Evolutionary conservation across 92 coral and sea anemone genomes (phyloP).

Genomic region (Pocillopora grandis): DNA sequence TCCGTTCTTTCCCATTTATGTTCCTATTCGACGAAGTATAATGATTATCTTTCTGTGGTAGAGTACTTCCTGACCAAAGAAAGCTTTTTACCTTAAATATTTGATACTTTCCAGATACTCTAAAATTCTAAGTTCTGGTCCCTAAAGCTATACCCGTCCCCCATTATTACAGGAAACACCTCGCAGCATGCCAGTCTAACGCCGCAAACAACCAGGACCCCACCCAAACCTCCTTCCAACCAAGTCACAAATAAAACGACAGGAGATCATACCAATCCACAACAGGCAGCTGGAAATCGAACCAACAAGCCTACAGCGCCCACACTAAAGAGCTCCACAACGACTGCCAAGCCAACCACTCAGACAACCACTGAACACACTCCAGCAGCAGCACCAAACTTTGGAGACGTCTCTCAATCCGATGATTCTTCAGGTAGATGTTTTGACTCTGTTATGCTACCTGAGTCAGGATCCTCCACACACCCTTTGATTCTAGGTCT

Average conservation of each 20-base stretch:
- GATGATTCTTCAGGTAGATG: conserved; percentile 36
- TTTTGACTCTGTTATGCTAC: not conserved
- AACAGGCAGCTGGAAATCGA: conserved; percentile 25
- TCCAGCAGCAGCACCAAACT: conserved; percentile 51
- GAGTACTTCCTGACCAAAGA: too few species aligned
- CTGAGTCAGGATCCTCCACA: too few species aligned
- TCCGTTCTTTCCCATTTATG: too few species aligned
- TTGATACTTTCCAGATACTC: too few species aligned
- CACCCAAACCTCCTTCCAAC: conserved; percentile 27
- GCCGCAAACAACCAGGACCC: conserved; percentile 19
- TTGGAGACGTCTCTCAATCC: conserved; percentile 39
- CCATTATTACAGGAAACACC: conserved; percentile 15
- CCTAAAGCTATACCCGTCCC: not conserved
- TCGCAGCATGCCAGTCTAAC: conserved; percentile 32
- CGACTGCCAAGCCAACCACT: conserved; percentile 24
- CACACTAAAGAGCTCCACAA: conserved; percentile 37
- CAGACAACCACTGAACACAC: conserved; percentile 34
- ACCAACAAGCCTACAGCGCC: conserved; percentile 30
- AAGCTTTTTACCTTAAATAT: too few species aligned
- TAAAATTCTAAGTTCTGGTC: too few species aligned
- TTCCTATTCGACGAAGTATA: too few species aligned
- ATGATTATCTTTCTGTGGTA: too few species aligned
- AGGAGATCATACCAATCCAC: conserved; percentile 18
- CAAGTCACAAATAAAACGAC: conserved; percentile 38
- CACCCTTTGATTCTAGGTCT: too few species aligned